phyloP scores from a whole-genome alignment of 64 coral and sea anemone species.

The Pocillopora verrucosa region DNA sequence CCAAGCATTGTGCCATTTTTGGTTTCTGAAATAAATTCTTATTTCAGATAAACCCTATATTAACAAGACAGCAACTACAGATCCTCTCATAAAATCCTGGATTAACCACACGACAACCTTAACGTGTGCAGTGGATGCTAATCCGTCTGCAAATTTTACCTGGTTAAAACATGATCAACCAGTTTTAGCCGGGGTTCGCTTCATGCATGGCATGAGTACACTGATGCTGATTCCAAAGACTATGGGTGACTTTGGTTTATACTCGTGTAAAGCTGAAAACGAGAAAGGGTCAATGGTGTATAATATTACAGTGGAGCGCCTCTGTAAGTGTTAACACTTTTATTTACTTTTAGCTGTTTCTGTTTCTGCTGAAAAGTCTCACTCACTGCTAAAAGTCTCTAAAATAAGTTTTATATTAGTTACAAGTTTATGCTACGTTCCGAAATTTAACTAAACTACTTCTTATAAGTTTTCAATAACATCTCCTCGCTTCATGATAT shows the following conservation, averaged over 20 bases:
- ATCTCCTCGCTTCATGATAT: too few species aligned
- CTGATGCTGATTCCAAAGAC: background rate
- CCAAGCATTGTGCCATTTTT: background rate
- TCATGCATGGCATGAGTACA: background rate
- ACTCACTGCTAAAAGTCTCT: too few species aligned
- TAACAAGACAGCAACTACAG: constrained; percentile 9
- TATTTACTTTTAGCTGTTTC: too few species aligned
- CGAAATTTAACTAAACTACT: too few species aligned
- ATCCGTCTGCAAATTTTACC: constrained; percentile 27
- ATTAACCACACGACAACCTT: background rate
- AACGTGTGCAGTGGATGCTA: constrained; percentile 28
- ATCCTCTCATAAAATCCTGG: background rate
- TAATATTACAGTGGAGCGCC: constrained; percentile 31
- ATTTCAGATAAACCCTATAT: background rate
- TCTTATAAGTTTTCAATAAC: too few species aligned
- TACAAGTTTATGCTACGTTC: too few species aligned
- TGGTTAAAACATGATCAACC: constrained; percentile 25
- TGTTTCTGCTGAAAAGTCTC: too few species aligned
- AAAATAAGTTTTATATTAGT: too few species aligned
- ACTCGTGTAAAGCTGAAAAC: constrained; percentile 44
- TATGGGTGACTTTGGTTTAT: constrained; percentile 24
- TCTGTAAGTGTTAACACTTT: constrained; percentile 1
- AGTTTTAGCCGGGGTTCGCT: background rate
- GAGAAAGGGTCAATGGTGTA: constrained; percentile 16
- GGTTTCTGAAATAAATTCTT: background rate